A percentile compares a stretch with the other conserved stretches of the same genome.
phyloP scores from a whole-genome alignment of 2,113 vertebrate species.

The Canis aureus region DNA sequence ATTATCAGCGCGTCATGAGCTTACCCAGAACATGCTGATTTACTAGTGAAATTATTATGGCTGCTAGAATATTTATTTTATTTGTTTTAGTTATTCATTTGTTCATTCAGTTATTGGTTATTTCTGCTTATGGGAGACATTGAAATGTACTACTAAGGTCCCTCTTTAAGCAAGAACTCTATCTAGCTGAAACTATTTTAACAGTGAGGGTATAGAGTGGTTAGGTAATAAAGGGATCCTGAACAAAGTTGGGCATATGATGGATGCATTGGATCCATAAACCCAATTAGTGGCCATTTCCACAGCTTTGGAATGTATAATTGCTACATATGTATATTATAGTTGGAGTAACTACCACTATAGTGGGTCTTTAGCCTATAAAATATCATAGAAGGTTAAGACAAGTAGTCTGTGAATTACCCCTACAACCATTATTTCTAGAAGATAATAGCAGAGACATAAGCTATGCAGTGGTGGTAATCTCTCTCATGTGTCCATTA shows the following conservation, averaged over 20 bases:
- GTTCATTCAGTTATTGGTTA: neutral
- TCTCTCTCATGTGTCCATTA: neutral
- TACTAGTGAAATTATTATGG: neutral
- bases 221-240: neutral
- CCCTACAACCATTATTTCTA: neutral
- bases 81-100: neutral
- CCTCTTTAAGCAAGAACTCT: neutral
- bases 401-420: neutral
- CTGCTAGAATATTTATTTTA: neutral
- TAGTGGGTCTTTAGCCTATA: neutral
- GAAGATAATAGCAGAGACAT: neutral
- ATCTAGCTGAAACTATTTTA: neutral
- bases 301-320: neutral
- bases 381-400: neutral
- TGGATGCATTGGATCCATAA: neutral
- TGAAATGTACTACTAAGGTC: neutral
- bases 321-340: neutral
- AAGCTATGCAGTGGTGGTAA: neutral
- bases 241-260: neutral
- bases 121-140: neutral
- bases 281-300: neutral
- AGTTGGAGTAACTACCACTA: neutral
- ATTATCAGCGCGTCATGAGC: neutral
- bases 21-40: neutral
- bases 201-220: neutral